Conservation (phyloP, 2,797 vertebrate genomes). For the Bradypodion ventrale region DNA sequence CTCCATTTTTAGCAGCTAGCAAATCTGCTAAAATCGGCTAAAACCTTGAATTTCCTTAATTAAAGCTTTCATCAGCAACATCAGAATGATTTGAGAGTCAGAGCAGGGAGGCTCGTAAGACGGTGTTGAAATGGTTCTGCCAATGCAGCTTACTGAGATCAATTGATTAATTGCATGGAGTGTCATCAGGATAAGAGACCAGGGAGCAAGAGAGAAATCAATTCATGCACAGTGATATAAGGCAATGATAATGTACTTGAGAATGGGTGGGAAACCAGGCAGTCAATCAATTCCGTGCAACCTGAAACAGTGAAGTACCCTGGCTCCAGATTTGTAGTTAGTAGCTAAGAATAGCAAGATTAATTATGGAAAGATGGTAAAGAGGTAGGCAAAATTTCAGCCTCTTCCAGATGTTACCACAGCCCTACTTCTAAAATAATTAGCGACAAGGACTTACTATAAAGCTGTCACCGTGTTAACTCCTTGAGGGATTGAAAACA, state of each 20-base stretch:
- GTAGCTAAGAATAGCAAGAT: conserved; percentile 64
- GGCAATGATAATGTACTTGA: conserved; percentile 41
- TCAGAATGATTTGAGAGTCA: conserved; percentile 29
- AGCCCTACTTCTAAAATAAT: conserved; percentile 64
- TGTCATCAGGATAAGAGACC: conserved; percentile 44
- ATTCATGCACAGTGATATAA: conserved; percentile 42
- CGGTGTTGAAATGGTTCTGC: conserved; percentile 35
- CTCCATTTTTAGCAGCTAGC: conserved; percentile 45
- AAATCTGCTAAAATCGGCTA: conserved; percentile 41
- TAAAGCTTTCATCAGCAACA: conserved; percentile 44
- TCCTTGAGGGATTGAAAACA: conserved; percentile 53
- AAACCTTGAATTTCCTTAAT: conserved; percentile 54
- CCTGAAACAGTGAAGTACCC: conserved; percentile 49
- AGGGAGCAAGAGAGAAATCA: neutral
- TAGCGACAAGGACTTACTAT: conserved; percentile 60
- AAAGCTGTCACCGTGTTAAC: conserved; percentile 55
- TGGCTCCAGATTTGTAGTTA: conserved; percentile 39
- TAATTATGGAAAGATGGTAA: conserved; percentile 54
- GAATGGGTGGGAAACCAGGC: conserved; percentile 36
- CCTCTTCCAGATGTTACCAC: conserved; percentile 58
- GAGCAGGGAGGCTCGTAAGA: conserved; percentile 14
- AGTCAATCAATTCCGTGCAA: conserved; percentile 43
- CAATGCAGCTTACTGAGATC: conserved; percentile 41
- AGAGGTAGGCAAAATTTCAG: conserved; percentile 45
- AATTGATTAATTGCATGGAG: conserved; percentile 50